A percentile compares a stretch with the other conserved stretches of the same genome.
phyloP scores from a whole-genome alignment of 2,888 invertebrate genomes.

The Noctuana brunneofusca region DNA sequence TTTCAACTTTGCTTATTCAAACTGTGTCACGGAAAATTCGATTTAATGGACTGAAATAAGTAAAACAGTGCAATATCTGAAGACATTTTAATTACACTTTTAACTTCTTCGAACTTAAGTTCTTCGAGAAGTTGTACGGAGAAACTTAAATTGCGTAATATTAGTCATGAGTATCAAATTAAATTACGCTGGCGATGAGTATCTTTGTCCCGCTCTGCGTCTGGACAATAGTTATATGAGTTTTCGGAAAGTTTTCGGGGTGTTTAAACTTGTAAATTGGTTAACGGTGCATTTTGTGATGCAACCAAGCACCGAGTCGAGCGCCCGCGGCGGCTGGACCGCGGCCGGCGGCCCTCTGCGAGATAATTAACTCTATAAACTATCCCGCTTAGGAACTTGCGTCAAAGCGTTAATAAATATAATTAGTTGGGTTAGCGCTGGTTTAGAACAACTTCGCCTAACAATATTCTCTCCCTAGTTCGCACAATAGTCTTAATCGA shows the following conservation, averaged over 20 bases:
- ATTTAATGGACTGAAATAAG: neutral
- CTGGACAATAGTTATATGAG: constrained; percentile 76
- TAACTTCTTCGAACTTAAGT: neutral
- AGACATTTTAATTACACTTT: constrained; percentile 5
- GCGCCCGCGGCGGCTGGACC: constrained; percentile 61
- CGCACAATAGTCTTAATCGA: neutral
- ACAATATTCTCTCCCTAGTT: constrained; percentile 13
- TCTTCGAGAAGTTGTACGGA: neutral
- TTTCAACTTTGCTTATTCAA: constrained; percentile 1
- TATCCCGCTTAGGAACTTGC: constrained; percentile 69
- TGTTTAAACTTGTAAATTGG: constrained; percentile 76
- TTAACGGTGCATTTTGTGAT: constrained; percentile 73
- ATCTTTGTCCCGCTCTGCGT: constrained; percentile 2
- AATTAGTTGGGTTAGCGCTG: constrained; percentile 48
- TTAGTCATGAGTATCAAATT: constrained; percentile 15
- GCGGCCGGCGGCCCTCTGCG: constrained; percentile 54
- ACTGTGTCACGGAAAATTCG: neutral
- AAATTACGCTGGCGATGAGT: constrained; percentile 4
- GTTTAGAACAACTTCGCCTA: constrained; percentile 39
- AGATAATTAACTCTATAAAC: constrained; percentile 79
- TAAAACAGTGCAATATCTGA: neutral
- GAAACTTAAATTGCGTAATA: constrained; percentile 8
- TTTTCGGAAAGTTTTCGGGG: constrained; percentile 73
- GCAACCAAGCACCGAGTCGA: constrained; percentile 41
- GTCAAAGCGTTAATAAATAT: constrained; percentile 68